Base-by-base conservation (phyloP, 2,113 vertebrate genomes). In the Seriola rivoliana region DNA sequence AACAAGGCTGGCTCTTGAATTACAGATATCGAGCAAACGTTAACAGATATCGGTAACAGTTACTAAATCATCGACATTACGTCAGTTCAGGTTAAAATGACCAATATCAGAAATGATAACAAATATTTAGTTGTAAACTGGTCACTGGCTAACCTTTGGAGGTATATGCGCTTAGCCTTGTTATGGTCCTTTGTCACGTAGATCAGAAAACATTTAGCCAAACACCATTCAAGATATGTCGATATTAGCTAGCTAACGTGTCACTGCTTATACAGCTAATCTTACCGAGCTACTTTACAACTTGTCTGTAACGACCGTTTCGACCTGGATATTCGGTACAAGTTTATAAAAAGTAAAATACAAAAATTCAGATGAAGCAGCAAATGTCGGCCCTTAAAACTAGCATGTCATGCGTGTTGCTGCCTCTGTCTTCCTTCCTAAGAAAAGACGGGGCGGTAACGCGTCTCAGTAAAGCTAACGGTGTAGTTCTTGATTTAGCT, bases 281-380 rank as follows among this genome's bases (percentile, higher is more conserved):
- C 2, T 29, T 4, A 32, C 2, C 0, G 0, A 8, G 6, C 1
- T 4, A 9, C 21, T n/a, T 54, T 2, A 50, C 8, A 8, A 9
- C 7, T 21, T 8, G 19, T 52, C 19, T 9, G 19, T 3, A 21
- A 4, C 14, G 1, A 52, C 6, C 19, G 4, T 0, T 66, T 23
- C 4, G 1, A 40, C 50, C 4, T 13, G 4, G 3, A 19, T 34
- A 59, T 82, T 59, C 52, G 60, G 67, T 32, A 12, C 1, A 19
- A 4, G 16, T 0, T 4, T 71, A 67, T 21, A 13, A 9, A 1
- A 19, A 29, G 29, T 29, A 29, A 29, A 29, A 29, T 2, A 29
- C 3, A 48, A 0, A 29, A 40, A 11, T 2, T 38, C 2, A 11
- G 34, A 38, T 23, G 0, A 8, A 67, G 1, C 19, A 48, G 16